Conservation (phyloP, 2,888 invertebrate species). For the Tridacna gigas region DNA sequence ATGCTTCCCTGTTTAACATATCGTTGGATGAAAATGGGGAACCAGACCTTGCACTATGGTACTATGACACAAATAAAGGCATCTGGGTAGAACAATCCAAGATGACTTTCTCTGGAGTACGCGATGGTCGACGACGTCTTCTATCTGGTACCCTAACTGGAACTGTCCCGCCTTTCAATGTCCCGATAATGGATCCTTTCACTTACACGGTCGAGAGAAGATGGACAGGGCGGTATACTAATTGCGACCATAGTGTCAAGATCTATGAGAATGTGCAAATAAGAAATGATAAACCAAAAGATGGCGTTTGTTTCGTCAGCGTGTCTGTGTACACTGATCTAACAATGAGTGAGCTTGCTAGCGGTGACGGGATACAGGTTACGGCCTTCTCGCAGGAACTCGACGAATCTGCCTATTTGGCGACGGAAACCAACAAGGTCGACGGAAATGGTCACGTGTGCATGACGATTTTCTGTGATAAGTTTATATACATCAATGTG, state of each 20-base stretch:
- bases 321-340: slow-evolving; percentile 47
- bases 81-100: slow-evolving; percentile 49
- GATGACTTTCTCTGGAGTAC: slow-evolving; percentile 21
- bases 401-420: slow-evolving; percentile 31
- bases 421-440: slow-evolving; percentile 15
- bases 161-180: slow-evolving; percentile 14
- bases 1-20: slow-evolving; percentile 48
- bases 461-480: slow-evolving; percentile 43
- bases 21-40: slow-evolving; percentile 34
- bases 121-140: slow-evolving; percentile 1
- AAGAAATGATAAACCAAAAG: slow-evolving; percentile 10
- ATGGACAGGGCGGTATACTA: slow-evolving; percentile 34
- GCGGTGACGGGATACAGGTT: slow-evolving; percentile 17
- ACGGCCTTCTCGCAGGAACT: slow-evolving; percentile 31
- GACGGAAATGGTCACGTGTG: slow-evolving; percentile 43
- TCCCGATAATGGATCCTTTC: slow-evolving; percentile 33
- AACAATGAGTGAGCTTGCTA: background rate
- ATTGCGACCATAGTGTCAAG: slow-evolving; percentile 44
- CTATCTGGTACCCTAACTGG: background rate
- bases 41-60: slow-evolving; percentile 51
- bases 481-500: slow-evolving; percentile 32
- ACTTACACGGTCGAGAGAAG: slow-evolving; percentile 19
- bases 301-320: slow-evolving; percentile 42
- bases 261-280: slow-evolving; percentile 34
- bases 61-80: slow-evolving; percentile 52